Evolutionary conservation across 2,113 vertebrate genomes (phyloP).

Genomic region (Phycodurus eques): DNA sequence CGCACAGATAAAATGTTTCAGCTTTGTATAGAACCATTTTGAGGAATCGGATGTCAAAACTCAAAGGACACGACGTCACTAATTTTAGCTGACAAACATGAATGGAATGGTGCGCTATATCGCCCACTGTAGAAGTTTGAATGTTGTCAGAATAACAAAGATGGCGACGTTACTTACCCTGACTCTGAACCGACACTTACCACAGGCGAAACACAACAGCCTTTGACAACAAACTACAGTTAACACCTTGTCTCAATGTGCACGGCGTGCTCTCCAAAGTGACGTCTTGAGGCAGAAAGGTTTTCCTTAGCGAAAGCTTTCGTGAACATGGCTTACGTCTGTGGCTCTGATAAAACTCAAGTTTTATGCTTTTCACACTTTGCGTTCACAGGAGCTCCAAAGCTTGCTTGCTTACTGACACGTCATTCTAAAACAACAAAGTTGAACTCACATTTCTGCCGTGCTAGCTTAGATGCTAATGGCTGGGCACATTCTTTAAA

Average conservation of each 20-base stretch:
- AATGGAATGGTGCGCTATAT: background rate
- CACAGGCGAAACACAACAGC: background rate
- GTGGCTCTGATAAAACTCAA: background rate
- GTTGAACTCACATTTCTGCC: background rate
- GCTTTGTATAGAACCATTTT: background rate
- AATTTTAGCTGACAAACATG: background rate
- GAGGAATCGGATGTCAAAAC: background rate
- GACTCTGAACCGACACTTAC: background rate
- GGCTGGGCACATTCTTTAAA: background rate
- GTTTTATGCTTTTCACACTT: background rate
- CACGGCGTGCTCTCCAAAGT: too few relatives aligned
- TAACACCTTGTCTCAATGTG: background rate
- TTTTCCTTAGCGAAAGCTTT: background rate
- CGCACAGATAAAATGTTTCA: background rate
- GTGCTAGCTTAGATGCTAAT: background rate
- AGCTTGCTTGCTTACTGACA: too few relatives aligned
- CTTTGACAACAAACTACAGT: background rate
- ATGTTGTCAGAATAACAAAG: background rate
- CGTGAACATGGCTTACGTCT: background rate
- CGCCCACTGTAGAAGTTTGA: background rate
- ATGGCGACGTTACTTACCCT: constrained; percentile 2
- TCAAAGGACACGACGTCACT: background rate
- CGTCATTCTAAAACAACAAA: background rate
- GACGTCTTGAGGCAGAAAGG: background rate
- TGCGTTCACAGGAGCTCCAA: background rate